Evolutionary conservation across 2,797 vertebrate species (phyloP).

Genomic region (Chelonia mydas): DNA sequence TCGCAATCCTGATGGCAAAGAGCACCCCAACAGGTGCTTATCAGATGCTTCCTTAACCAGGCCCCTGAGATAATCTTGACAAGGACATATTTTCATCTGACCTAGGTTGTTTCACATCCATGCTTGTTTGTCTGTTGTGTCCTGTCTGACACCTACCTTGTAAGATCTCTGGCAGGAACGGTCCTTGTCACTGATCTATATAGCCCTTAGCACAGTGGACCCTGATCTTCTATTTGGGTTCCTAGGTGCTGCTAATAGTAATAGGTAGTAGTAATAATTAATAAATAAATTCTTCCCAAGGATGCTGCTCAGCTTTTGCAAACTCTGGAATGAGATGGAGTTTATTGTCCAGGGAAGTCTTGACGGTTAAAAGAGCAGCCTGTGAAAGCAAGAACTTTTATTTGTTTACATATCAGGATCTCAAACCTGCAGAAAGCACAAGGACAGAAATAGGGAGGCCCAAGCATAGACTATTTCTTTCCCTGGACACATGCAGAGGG

Average conservation of each 20-base stretch:
- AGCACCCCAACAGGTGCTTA: neutral
- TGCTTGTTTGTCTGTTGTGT: neutral
- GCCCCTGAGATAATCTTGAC: neutral
- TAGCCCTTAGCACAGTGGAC: neutral
- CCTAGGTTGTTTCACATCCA: neutral
- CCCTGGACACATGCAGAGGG: conserved; percentile 23
- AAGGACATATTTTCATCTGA: neutral
- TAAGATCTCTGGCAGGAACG: neutral
- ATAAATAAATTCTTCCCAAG: neutral
- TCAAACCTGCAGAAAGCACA: neutral
- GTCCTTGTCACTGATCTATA: neutral
- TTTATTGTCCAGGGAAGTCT: neutral
- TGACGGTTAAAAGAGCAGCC: neutral
- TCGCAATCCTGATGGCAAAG: neutral
- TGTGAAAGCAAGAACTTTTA: neutral
- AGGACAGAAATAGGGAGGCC: neutral
- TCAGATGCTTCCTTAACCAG: neutral
- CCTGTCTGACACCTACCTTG: neutral
- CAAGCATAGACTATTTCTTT: conserved; percentile 15
- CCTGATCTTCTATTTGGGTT: neutral
- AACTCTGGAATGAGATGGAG: neutral
- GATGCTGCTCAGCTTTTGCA: neutral
- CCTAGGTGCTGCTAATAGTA: neutral
- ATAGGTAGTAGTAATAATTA: neutral
- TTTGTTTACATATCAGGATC: neutral